phyloP scores from a whole-genome alignment of 2,797 vertebrate species.

The Sebastes kiyomatsui region DNA sequence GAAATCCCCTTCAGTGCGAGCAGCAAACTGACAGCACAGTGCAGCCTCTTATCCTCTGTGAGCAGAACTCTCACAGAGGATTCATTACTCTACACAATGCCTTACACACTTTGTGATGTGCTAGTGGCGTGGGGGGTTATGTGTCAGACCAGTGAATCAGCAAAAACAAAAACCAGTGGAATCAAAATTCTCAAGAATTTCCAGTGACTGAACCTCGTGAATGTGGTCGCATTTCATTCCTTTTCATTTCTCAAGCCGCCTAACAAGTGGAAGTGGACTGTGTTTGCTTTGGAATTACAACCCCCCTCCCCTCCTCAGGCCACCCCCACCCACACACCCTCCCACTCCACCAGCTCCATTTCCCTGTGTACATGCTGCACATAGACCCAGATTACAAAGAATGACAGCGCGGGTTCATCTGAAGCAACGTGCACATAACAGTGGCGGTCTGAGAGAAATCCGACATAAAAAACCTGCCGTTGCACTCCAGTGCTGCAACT shows the following conservation, averaged over 20 bases:
- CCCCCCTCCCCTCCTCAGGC: no score
- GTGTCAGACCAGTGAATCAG: constrained; percentile 38
- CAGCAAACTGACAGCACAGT: constrained; percentile 36
- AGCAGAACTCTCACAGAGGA: constrained; percentile 17
- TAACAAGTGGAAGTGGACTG: constrained; percentile 21
- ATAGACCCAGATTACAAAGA: constrained; percentile 24
- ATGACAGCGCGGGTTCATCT: not conserved
- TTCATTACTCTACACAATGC: constrained; percentile 50
- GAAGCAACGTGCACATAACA: not conserved
- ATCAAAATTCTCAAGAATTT: constrained; percentile 32
- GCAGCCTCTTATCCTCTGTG: constrained; percentile 43
- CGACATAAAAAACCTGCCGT: constrained; percentile 8
- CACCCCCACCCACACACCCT: not conserved
- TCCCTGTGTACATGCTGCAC: not conserved
- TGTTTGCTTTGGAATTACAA: no score
- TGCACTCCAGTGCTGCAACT: constrained; percentile 3
- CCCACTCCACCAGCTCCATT: not conserved
- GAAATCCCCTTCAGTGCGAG: constrained; percentile 56
- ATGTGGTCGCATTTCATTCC: not conserved
- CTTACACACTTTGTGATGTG: constrained; percentile 24
- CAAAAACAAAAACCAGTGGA: constrained; percentile 8
- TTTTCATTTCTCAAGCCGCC: constrained; percentile 12
- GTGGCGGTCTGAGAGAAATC: constrained; percentile 27
- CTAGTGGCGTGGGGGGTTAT: not conserved
- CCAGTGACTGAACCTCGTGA: constrained; percentile 8